Evolutionary conservation across 2,888 invertebrate genomes (phyloP).

Genomic region (Baronia brevicornis): DNA sequence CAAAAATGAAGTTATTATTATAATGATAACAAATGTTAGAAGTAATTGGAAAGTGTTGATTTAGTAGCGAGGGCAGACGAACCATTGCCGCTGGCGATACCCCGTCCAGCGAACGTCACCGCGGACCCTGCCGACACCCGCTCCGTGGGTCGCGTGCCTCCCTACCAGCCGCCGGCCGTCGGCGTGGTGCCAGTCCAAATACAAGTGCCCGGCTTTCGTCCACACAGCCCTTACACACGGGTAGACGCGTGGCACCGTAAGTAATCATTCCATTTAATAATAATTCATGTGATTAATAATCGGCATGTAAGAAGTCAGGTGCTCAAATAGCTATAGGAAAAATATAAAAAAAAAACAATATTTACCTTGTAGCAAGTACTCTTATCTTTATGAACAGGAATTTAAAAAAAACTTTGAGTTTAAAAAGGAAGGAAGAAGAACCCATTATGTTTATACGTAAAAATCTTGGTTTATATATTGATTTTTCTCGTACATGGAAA

Average conservation of each 20-base stretch:
- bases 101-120: conserved; percentile 45
- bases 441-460: too few relatives aligned
- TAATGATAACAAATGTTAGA: background rate
- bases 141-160: conserved; percentile 61
- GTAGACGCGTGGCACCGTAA: conserved; percentile 60
- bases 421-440: too few relatives aligned
- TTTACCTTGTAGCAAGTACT: too few relatives aligned
- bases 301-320: conserved; percentile 12
- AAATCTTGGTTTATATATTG: too few relatives aligned
- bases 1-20: background rate
- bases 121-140: conserved; percentile 51
- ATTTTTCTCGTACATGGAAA: too few relatives aligned
- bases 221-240: conserved; percentile 48
- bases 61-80: conserved; percentile 17
- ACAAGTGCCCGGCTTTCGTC: conserved; percentile 51
- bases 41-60: too few relatives aligned
- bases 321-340: conserved; percentile 1
- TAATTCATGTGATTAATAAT: conserved; percentile 2
- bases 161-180: conserved; percentile 67
- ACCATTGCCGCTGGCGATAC: conserved; percentile 22
- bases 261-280: conserved; percentile 23
- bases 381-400: too few relatives aligned
- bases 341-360: too few relatives aligned
- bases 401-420: too few relatives aligned
- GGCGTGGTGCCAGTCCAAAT: conserved; percentile 57